Evolutionary conservation across 2,888 invertebrate species (phyloP).

Genomic region (Altica lythri): DNA sequence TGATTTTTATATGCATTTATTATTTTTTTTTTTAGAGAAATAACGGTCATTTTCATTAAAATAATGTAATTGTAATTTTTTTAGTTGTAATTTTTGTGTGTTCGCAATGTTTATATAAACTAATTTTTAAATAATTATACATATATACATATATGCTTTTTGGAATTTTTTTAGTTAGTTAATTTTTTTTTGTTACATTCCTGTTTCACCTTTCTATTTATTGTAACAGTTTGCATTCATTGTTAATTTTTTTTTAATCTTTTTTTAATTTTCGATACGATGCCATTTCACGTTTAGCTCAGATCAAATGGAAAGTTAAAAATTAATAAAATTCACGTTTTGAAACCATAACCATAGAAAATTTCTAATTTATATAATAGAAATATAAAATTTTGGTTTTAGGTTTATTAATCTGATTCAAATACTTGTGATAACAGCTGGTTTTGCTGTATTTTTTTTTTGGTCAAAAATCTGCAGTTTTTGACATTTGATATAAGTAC

Average conservation of each 20-base stretch:
- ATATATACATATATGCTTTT: constrained; percentile 28
- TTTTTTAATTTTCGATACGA: constrained; percentile 10
- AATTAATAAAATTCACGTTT: neutral
- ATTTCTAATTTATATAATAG: neutral
- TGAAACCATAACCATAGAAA: constrained; percentile 1
- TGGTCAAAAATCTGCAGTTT: too few species aligned
- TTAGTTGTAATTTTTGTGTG: constrained; percentile 46
- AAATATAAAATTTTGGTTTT: neutral
- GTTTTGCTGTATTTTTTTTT: too few species aligned
- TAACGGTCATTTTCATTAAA: constrained; percentile 1
- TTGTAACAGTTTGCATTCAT: constrained; percentile 22
- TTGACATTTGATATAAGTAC: too few species aligned
- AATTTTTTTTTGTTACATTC: constrained; percentile 41
- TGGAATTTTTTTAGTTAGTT: constrained; percentile 31
- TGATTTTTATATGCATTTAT: too few species aligned
- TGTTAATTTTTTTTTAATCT: neutral
- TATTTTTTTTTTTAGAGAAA: neutral
- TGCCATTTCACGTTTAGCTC: neutral
- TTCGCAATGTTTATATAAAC: constrained; percentile 46
- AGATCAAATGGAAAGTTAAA: constrained; percentile 2
- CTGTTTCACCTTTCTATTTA: constrained; percentile 34
- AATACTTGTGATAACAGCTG: too few species aligned
- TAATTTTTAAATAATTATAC: constrained; percentile 25
- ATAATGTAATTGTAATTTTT: constrained; percentile 39
- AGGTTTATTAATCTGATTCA: neutral